Evolutionary conservation across 1,140 invertebrate species (phyloP).

Genomic region (Drosophila neocordata): DNA sequence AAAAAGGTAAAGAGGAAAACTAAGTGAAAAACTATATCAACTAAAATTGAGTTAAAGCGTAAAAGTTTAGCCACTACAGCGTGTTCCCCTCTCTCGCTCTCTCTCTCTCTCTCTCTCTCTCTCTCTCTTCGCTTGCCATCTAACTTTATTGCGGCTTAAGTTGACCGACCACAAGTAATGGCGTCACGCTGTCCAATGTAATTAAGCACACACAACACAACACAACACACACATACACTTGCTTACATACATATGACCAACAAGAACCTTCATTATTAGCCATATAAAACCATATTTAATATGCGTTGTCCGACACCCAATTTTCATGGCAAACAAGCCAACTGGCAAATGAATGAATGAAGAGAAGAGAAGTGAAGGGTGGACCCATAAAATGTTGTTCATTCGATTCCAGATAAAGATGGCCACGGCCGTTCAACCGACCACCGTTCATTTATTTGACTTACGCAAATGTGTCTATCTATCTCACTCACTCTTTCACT

Average conservation of each 20-base stretch:
- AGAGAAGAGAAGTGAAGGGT: too few species aligned
- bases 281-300: conserved; percentile 69
- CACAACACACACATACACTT: conserved; percentile 26
- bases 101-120: background rate
- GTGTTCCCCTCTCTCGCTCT: too few species aligned
- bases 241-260: conserved; percentile 15
- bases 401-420: conserved; percentile 55
- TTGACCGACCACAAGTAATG: conserved; percentile 67
- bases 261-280: conserved; percentile 52
- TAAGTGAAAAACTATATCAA: conserved; percentile 62
- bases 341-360: conserved; percentile 13
- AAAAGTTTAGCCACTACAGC: conserved; percentile 52
- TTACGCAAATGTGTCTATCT: conserved; percentile 58
- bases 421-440: conserved; percentile 26
- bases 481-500: background rate
- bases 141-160: conserved; percentile 46
- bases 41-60: conserved; percentile 74
- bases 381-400: conserved; percentile 57
- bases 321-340: conserved; percentile 45
- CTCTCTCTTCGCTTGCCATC: conserved; percentile 7
- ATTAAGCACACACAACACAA: conserved; percentile 70
- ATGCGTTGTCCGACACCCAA: conserved; percentile 72
- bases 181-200: conserved; percentile 57
- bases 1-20: background rate
- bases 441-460: conserved; percentile 76